Evolutionary conservation across 2,888 invertebrate genomes (phyloP), one percentile per base, ranked within the genome.

Genomic region (Synergus japonicus): DNA sequence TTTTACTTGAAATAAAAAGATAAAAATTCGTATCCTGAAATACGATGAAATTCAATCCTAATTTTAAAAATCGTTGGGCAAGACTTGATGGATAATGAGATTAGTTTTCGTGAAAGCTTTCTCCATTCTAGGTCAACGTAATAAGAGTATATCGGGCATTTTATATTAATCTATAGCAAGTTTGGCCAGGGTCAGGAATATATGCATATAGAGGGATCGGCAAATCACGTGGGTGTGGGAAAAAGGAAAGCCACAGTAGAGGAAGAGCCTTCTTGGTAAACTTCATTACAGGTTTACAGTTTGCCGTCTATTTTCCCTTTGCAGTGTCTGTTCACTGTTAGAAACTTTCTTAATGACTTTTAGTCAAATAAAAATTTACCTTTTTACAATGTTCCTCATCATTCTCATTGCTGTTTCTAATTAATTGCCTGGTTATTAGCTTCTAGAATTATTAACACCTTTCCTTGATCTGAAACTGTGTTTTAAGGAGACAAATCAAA

Each of bases 401-500:
- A 79, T 80, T 80, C 78, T 77, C 67, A 66, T 66, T 78, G 69
- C 79, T 76, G 79, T 73, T 84, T 80, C 84, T 87, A 88, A 88
- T 88, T 87, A 86, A 88, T 87, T 87, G 84, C 85, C 83, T 76
- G 85, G 80, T 86, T 87, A 87, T 86, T 82, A 85, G 82, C 78
- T 73, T 79, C 44, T 77, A 67, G 37, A 66, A 58, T 80, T 63
- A 49, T 79, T 79, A 69, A 64, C 60, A n/a, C 73, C 10, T 0
- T 29, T 41, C 67, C 67, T 54, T 54, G n/a, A 54, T 54, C 15
- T n/a, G n/a, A n/a, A 54, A 54, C 54, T 54, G 7, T n/a, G 0
- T 54, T 15, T n/a, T 54, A 8, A n/a, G 8, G 5, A 54, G n/a
- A n/a, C n/a, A 54, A n/a, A 54, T 29, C 1, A 29, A 29, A 29